Base-by-base conservation (phyloP, 2,113 vertebrate species). In the Pampusana beccarii region DNA sequence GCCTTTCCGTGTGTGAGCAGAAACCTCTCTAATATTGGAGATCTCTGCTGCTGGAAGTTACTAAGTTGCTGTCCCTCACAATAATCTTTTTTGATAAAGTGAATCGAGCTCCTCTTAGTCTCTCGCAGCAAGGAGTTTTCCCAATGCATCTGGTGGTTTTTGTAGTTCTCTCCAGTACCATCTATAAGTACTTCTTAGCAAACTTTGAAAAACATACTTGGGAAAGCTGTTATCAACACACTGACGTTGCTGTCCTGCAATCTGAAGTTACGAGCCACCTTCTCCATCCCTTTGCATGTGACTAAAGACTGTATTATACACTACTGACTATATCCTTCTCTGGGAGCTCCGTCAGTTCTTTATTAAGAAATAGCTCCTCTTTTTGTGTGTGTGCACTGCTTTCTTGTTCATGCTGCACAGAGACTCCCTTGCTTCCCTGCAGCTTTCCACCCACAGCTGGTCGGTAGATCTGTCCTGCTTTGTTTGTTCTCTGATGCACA, bases 171-270 rank as follows among this genome's bases (percentile, higher is more conserved):
- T 86, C 77, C 72, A 94, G 83, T 64, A 72, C 80, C 82, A 74
- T 81, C 75, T 80, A 69, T 58, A 74, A 94, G 84, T 48, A 54
- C 80, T 95, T 92, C 90, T 93, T 94, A 84, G 80, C 66, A 81
- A 84, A 70, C 88, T 96, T 95, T 93, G 83, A 90, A 93, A 92
- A 64, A 84, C 0, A 3, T 71, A 71, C 88, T 95, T 95, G 77
- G 86, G 80, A 75, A 79, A 91, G 66, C 86, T n/a, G n/a, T n/a
- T n/a, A 94, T 80, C 88, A 26, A 61, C 40, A 10, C 44, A 46
- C 44, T 46, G 19, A 19, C 44, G 10, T 46, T 18, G 19, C 44
- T 46, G 44, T 46, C 44, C 44, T 46, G 44, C 61, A 74, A 61
- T 75, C 80, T 89, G 88, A 81, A 95, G 92, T 92, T 92, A 64